Evolutionary conservation across 2,888 invertebrate genomes (phyloP).

Genomic region (Drosophila leonis): DNA sequence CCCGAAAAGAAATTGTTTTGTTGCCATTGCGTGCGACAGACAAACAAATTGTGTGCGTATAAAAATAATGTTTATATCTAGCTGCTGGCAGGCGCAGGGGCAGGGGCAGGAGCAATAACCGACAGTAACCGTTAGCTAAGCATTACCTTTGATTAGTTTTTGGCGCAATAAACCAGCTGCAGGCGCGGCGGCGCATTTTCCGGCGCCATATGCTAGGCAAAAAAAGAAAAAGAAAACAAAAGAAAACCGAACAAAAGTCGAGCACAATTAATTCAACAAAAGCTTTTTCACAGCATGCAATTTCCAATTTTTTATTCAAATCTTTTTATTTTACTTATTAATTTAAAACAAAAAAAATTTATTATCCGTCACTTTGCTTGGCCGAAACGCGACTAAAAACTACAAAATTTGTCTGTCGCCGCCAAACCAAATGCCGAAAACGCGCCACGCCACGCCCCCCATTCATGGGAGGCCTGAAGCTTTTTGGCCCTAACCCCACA

Average conservation of each 20-base stretch:
- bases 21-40: conserved; percentile 53
- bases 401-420: conserved; percentile 33
- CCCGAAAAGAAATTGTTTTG: not conserved
- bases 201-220: conserved; percentile 58
- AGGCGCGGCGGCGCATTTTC: conserved; percentile 67
- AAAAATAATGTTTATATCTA: not conserved
- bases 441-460: not conserved
- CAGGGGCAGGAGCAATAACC: not conserved
- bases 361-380: conserved; percentile 30
- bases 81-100: too few species aligned
- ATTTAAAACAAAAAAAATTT: not conserved
- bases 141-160: conserved; percentile 55
- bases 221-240: not conserved
- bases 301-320: not conserved
- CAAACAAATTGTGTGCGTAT: conserved; percentile 1
- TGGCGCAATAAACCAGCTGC: conserved; percentile 64
- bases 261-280: conserved; percentile 1
- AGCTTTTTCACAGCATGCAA: not conserved
- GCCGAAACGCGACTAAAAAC: conserved; percentile 41
- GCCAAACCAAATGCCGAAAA: conserved; percentile 21
- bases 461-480: not conserved
- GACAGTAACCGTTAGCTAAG: conserved; percentile 16
- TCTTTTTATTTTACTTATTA: not conserved
- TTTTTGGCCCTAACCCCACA: conserved; percentile 1
- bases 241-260: not conserved